Percentiles rank a stretch among this genome's conserved stretches.
phyloP scores from a whole-genome alignment of 2,888 invertebrate genomes.

The Herminia tarsipennalis region DNA sequence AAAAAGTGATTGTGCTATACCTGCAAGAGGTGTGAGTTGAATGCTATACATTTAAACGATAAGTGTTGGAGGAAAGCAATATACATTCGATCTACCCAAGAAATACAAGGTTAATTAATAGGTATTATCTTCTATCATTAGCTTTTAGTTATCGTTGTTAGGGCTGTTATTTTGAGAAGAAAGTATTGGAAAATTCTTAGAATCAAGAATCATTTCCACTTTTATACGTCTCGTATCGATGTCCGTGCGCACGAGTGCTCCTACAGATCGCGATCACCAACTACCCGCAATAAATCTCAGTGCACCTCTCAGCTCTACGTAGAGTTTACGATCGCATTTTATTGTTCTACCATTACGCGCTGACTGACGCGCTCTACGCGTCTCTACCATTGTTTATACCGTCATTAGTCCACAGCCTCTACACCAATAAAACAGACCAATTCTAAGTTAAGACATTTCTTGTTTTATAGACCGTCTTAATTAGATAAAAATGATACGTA shows the following conservation, averaged over 20 bases:
- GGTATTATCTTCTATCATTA: background rate
- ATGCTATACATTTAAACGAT: too few relatives aligned
- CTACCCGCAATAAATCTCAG: background rate
- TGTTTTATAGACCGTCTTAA: slow-evolving; percentile 3
- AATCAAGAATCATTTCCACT: background rate
- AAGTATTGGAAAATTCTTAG: too few relatives aligned
- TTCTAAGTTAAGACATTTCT: slow-evolving; percentile 9
- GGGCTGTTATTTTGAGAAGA: too few relatives aligned
- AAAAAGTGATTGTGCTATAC: too few relatives aligned
- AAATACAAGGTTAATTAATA: too few relatives aligned
- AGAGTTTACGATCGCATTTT: slow-evolving; percentile 11
- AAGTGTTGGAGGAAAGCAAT: too few relatives aligned
- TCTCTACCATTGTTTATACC: background rate
- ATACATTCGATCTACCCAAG: too few relatives aligned
- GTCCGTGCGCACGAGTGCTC: too few relatives aligned
- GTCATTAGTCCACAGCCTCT: slow-evolving; percentile 4
- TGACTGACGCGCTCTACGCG: slow-evolving; percentile 4
- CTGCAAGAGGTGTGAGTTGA: too few relatives aligned
- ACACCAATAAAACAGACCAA: slow-evolving; percentile 5
- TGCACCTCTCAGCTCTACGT: background rate
- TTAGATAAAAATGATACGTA: slow-evolving; percentile 8
- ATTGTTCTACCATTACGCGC: slow-evolving; percentile 10
- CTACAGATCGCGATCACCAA: too few relatives aligned
- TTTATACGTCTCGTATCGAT: too few relatives aligned
- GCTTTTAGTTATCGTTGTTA: too few relatives aligned